phyloP scores from a whole-genome alignment of 2,888 invertebrate species.

The Phyto melanocephala region DNA sequence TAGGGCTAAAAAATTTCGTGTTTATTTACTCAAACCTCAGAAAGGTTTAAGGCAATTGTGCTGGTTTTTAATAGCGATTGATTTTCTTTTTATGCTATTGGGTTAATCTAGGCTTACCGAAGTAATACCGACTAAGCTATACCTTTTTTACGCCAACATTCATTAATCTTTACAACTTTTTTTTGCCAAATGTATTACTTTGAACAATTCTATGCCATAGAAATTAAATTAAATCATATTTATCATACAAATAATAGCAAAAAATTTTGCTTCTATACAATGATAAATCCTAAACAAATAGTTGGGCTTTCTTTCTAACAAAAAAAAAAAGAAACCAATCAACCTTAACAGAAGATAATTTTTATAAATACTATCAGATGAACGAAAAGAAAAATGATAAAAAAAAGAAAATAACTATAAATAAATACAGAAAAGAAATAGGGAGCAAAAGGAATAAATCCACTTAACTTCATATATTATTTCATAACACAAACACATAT shows the following conservation, averaged over 20 bases:
- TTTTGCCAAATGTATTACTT: no score
- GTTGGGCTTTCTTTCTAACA: not conserved
- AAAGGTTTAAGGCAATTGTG: no score
- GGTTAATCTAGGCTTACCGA: no score
- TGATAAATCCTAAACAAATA: not conserved
- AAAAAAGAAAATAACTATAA: not conserved
- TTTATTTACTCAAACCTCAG: no score
- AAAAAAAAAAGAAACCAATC: conserved; percentile 1
- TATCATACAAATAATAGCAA: not conserved
- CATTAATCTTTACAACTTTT: no score
- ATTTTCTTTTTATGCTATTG: no score
- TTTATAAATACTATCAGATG: conserved; percentile 21
- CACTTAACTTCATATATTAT: conserved; percentile 6
- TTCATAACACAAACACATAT: not conserved
- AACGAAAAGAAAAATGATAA: not conserved
- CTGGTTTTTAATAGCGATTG: no score
- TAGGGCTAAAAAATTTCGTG: no score
- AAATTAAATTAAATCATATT: conserved; percentile 9
- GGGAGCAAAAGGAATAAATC: conserved; percentile 1
- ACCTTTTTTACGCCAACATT: no score
- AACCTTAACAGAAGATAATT: conserved; percentile 11
- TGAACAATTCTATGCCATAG: not conserved
- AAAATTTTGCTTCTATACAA: not conserved
- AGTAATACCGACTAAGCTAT: no score
- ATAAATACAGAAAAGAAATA: not conserved